Conservation (phyloP, 2,888 invertebrate species). For the Drosophila flavopinicola region DNA sequence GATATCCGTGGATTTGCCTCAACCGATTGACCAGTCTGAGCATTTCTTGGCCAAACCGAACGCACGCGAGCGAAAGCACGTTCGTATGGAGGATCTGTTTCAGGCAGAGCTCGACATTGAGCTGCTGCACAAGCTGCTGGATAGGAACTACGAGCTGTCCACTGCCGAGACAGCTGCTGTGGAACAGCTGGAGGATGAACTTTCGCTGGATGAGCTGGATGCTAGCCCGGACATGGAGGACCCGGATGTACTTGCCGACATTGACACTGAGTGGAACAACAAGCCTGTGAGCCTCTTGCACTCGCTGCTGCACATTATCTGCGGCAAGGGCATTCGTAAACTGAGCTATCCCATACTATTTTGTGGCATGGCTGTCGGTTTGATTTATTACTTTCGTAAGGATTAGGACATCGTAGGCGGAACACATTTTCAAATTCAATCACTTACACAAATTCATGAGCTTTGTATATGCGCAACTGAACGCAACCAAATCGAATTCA, state of each 20-base stretch:
- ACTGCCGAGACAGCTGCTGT: background rate
- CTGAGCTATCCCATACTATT: conserved; percentile 53
- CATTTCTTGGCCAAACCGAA: background rate
- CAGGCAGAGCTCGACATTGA: conserved; percentile 51
- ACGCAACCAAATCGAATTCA: conserved; percentile 36
- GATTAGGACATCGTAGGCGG: conserved; percentile 37
- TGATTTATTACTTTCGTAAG: conserved; percentile 64
- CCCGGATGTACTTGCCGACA: background rate
- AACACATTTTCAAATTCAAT: conserved; percentile 5
- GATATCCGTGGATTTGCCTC: background rate
- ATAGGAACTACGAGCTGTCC: conserved; percentile 10
- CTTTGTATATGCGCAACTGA: conserved; percentile 6
- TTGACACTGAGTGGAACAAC: background rate
- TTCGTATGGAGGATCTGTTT: conserved; percentile 55
- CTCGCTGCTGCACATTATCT: conserved; percentile 33
- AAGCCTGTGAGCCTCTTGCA: conserved; percentile 15
- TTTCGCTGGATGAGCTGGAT: background rate
- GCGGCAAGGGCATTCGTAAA: conserved; percentile 32
- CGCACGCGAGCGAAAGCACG: conserved; percentile 33
- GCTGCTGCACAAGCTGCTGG: conserved; percentile 44
- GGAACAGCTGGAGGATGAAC: background rate
- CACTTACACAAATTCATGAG: conserved; percentile 18
- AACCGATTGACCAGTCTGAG: background rate
- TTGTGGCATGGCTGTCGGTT: conserved; percentile 60
- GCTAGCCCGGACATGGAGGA: background rate